Base-by-base conservation (phyloP, 2,113 vertebrate species). In the Panthera leo region DNA sequence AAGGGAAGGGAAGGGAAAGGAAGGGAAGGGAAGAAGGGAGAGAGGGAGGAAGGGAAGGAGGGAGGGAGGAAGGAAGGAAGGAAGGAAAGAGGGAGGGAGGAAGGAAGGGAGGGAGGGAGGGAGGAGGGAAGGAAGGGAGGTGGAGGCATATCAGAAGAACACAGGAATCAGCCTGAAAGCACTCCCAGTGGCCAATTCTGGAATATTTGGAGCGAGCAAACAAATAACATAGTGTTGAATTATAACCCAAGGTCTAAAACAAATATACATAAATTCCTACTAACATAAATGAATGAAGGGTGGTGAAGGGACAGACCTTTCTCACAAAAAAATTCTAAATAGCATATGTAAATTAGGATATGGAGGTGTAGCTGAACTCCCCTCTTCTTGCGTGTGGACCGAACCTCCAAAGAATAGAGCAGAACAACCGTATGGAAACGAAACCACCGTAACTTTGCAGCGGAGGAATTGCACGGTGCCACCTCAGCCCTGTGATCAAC, bases 241-340 rank as follows among this genome's bases (percentile, higher is more conserved):
- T 88, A 51, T 53, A 87, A 85, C 19, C 11, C 36, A 29, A 85
- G 36, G 63, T 92, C 91, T 89, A 70, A 86, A 82, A 84, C 4
- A 90, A 67, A 73, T 15, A 34, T 6, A n/a, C 0, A 0, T 19
- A 79, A 61, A 16, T 23, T 10, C 53, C 58, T 21, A 87, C 13
- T 58, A 63, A 70, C 39, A 85, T 4, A 91, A 80, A 80, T 58
- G 61, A 83, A 84, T 31, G 15, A n/a, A 82, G 25, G 39, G 19
- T 34, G 34, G 3, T 9, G 16, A 91, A 94, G 55, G 21, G 9
- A 29, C 63, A 58, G 23, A 18, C 61, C 25, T 88, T 85, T 6
- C 61, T 93, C 45, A n/a, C 1, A 65, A 79, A 83, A 73, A 4
- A 39, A 70, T 88, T 48, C 4, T 0, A 39, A 45, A n/a, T 39